A percentile compares a stretch with the other conserved stretches of the same genome.
Conservation (phyloP, 2,797 vertebrate genomes). For the Pitangus sulphuratus region DNA sequence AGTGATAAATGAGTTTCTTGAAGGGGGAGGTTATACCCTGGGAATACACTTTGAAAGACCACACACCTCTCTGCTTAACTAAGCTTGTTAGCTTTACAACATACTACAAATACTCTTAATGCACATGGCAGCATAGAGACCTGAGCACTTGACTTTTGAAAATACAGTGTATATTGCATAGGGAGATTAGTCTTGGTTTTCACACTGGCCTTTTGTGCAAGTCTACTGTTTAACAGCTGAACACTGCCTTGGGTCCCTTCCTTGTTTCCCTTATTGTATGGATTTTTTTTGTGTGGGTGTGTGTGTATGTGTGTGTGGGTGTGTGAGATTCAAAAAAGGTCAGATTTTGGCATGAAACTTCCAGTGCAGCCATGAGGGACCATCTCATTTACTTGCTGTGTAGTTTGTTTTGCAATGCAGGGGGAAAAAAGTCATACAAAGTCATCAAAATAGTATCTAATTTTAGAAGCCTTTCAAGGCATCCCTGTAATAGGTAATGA, state of each 20-base stretch:
- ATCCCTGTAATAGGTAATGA: neutral
- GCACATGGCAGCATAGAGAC: slow-evolving; percentile 45
- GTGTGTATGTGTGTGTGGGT: neutral
- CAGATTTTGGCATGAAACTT: neutral
- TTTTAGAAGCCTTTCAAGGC: neutral
- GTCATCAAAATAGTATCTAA: neutral
- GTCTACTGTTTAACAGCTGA: neutral
- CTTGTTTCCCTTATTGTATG: neutral
- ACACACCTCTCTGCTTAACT: slow-evolving; percentile 85
- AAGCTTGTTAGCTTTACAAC: slow-evolving; percentile 68
- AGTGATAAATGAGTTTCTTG: slow-evolving; percentile 87
- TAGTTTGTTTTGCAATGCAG: neutral
- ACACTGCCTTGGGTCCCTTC: neutral
- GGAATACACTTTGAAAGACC: slow-evolving; percentile 79
- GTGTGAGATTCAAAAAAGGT: neutral
- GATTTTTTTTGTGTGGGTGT: neutral
- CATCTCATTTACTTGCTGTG: neutral
- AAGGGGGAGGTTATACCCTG: slow-evolving; percentile 60
- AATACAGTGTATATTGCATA: slow-evolving; percentile 37
- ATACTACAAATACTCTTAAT: slow-evolving; percentile 56
- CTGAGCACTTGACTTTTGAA: slow-evolving; percentile 68
- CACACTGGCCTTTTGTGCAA: slow-evolving; percentile 21
- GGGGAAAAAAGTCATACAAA: neutral
- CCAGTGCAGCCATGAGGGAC: neutral
- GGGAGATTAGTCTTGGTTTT: slow-evolving; percentile 31